A percentile compares a stretch with the other conserved stretches of the same genome.
These are phyloP conservation scores for Neoascia interrupta DNA, from an alignment of 2,888 invertebrate genomes.

Conservation along the genomic window DNA sequence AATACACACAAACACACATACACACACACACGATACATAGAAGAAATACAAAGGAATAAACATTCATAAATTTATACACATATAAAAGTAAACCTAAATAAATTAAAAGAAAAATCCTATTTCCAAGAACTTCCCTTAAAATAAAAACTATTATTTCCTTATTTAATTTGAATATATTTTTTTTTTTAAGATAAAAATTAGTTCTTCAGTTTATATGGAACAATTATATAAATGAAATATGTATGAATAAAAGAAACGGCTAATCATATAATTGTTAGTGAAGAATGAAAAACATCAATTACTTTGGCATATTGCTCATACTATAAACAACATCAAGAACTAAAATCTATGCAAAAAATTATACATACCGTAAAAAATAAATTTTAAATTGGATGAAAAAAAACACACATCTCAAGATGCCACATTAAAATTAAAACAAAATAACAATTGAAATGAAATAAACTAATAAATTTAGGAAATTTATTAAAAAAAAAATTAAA, in stretches of 20 bases:
- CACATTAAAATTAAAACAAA: conserved; percentile 7
- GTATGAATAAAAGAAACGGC: conserved; percentile 34
- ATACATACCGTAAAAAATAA: conserved; percentile 9
- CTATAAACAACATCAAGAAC: conserved; percentile 47
- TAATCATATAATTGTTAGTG: conserved; percentile 49
- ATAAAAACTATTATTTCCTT: conserved; percentile 1
- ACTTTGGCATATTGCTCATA: conserved; percentile 64
- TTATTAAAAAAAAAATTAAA: conserved; percentile 34
- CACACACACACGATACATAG: conserved; percentile 52
- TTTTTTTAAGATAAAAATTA: too few relatives aligned
- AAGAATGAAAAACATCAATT: conserved; percentile 62
- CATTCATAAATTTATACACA: conserved; percentile 59
- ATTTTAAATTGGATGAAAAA: conserved; percentile 5
- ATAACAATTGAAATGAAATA: conserved; percentile 20
- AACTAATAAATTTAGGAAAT: conserved; percentile 54
- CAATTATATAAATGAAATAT: conserved; percentile 11
- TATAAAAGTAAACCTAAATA: too few relatives aligned
- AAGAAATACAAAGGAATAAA: conserved; percentile 35
- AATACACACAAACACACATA: conserved; percentile 55
- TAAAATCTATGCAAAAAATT: conserved; percentile 34
- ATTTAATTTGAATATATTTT: conserved; percentile 13
- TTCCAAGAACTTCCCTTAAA: conserved; percentile 63
- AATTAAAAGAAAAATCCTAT: conserved; percentile 52
- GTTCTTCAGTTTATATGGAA: conserved; percentile 7
- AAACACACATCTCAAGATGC: conserved; percentile 40